phyloP scores from a whole-genome alignment of 1,140 invertebrate species.

The Bombus consobrinus region DNA sequence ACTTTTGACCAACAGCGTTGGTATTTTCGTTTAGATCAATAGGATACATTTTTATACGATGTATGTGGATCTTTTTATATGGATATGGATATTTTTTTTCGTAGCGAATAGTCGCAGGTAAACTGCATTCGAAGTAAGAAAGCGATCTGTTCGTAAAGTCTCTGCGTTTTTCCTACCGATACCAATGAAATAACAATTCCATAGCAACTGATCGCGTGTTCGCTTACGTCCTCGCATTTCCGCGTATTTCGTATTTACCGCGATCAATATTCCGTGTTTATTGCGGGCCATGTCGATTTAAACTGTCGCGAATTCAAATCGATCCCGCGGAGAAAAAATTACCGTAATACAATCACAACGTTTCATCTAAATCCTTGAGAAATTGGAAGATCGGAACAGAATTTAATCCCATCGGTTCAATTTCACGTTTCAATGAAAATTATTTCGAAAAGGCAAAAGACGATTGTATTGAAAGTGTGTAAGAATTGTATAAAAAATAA shows the following conservation, averaged over 20 bases:
- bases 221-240: slow-evolving; percentile 5
- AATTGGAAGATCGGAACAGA: neutral
- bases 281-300: neutral
- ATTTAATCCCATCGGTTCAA: neutral
- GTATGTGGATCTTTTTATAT: too few relatives aligned
- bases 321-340: neutral
- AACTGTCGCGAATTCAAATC: neutral
- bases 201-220: slow-evolving; percentile 28
- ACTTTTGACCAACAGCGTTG: too few relatives aligned
- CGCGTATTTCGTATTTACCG: slow-evolving; percentile 30
- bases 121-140: too few relatives aligned
- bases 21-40: too few relatives aligned
- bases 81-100: too few relatives aligned
- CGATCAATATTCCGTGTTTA: slow-evolving; percentile 40
- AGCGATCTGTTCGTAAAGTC: neutral
- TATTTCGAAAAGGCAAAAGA: neutral
- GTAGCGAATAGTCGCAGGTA: too few relatives aligned
- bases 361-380: neutral
- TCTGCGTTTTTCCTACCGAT: neutral
- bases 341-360: neutral
- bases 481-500: neutral
- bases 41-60: too few relatives aligned
- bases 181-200: slow-evolving; percentile 21
- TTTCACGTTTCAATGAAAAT: neutral
- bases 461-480: neutral